Percentiles rank a stretch among this genome's conserved stretches.
Evolutionary conservation across 2,888 invertebrate species (phyloP).

Genomic region (Patella ulyssiponensis): DNA sequence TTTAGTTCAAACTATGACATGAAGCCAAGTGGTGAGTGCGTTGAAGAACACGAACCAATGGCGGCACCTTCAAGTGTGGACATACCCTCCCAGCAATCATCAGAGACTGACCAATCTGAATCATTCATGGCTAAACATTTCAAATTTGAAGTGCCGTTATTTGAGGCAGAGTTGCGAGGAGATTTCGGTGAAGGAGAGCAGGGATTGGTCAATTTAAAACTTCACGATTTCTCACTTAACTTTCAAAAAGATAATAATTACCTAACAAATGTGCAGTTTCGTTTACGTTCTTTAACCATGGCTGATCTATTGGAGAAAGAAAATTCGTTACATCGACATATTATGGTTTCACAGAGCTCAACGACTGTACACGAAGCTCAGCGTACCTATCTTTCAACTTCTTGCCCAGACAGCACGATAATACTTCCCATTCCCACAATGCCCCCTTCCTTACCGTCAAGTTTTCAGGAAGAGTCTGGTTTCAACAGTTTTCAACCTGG

Average conservation of each 20-base stretch:
- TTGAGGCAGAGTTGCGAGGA: constrained; percentile 66
- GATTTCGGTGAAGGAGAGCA: constrained; percentile 69
- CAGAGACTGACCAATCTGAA: constrained; percentile 12
- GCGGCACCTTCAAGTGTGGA: background rate
- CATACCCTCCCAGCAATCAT: background rate
- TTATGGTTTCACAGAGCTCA: constrained; percentile 76
- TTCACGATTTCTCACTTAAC: constrained; percentile 85
- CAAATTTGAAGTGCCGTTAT: constrained; percentile 64
- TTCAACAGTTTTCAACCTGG: background rate
- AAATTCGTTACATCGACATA: constrained; percentile 85
- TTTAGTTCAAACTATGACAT: background rate
- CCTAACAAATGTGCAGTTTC: constrained; percentile 81
- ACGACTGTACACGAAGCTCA: constrained; percentile 28
- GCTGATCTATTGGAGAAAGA: constrained; percentile 88
- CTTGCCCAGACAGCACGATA: constrained; percentile 79
- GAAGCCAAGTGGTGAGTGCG: background rate
- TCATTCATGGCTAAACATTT: constrained; percentile 53
- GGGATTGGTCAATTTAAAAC: constrained; percentile 85
- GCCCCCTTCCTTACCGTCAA: constrained; percentile 64
- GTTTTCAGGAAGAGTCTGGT: constrained; percentile 53
- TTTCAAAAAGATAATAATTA: constrained; percentile 80
- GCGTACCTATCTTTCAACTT: constrained; percentile 80
- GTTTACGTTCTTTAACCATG: constrained; percentile 88
- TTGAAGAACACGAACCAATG: background rate
- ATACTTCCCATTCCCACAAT: constrained; percentile 75